A percentile compares a stretch with the other conserved stretches of the same genome.
phyloP scores from a whole-genome alignment of 2,888 invertebrate species.

The Venustoraphidia nigricollis region DNA sequence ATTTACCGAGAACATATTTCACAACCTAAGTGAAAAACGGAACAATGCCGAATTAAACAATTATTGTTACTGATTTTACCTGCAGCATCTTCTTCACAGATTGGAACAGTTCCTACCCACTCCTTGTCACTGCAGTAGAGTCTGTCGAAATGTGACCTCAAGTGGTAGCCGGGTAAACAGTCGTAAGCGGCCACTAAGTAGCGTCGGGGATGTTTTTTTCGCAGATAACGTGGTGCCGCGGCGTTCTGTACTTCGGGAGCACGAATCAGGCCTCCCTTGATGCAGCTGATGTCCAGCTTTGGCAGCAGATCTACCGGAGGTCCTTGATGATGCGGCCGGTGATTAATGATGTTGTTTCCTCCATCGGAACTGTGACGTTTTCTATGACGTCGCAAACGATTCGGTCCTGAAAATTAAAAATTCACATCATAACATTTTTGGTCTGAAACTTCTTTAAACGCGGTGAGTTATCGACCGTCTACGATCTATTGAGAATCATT shows the following conservation, averaged over 20 bases:
- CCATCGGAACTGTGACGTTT: too few relatives aligned
- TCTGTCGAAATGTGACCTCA: constrained; percentile 12
- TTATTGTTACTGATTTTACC: background rate
- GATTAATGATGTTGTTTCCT: too few relatives aligned
- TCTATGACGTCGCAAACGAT: too few relatives aligned
- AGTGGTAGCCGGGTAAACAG: background rate
- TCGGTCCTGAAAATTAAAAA: too few relatives aligned
- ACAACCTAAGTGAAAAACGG: too few relatives aligned
- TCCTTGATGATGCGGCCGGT: too few relatives aligned
- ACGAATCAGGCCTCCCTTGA: background rate
- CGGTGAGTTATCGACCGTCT: too few relatives aligned
- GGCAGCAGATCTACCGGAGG: background rate
- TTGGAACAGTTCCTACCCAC: constrained; percentile 21
- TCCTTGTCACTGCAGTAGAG: constrained; percentile 21
- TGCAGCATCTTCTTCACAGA: constrained; percentile 11
- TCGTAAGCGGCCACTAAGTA: background rate
- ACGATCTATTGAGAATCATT: too few relatives aligned
- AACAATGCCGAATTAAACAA: too few relatives aligned
- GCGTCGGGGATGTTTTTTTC: background rate
- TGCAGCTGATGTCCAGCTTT: background rate
- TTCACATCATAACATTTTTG: too few relatives aligned
- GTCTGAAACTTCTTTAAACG: too few relatives aligned
- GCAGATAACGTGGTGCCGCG: background rate
- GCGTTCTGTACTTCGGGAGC: background rate
- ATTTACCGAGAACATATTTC: too few relatives aligned